phyloP scores from a whole-genome alignment of 1,140 invertebrate genomes.

The Sitobion miscanthi region DNA sequence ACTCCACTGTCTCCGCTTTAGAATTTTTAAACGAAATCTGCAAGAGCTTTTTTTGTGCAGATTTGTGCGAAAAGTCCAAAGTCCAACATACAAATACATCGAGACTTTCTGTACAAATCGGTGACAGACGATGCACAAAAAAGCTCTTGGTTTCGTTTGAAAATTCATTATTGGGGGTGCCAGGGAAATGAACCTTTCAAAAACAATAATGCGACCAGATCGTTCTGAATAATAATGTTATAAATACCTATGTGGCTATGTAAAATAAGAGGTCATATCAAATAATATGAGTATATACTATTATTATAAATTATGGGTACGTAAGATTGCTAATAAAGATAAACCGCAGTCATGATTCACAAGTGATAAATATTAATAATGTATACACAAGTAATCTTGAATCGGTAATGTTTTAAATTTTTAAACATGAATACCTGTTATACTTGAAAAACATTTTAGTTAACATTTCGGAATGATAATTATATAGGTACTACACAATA shows the following conservation, averaged over 20 bases:
- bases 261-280: neutral
- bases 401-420: neutral
- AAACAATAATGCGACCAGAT: neutral
- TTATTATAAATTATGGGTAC: neutral
- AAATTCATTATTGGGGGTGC: too few relatives aligned
- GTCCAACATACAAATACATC: too few relatives aligned
- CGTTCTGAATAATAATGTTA: neutral
- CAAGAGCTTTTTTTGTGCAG: too few relatives aligned
- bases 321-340: constrained; percentile 1
- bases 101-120: too few relatives aligned
- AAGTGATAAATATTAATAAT: constrained; percentile 10
- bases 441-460: neutral
- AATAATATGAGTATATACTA: neutral
- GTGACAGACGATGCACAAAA: too few relatives aligned
- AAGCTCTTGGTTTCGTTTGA: too few relatives aligned
- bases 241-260: too few relatives aligned
- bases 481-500: neutral
- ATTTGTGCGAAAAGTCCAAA: too few relatives aligned
- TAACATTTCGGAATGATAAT: neutral
- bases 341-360: constrained; percentile 1
- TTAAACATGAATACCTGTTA: neutral
- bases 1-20: too few relatives aligned
- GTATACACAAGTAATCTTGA: neutral
- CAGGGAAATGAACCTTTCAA: neutral
- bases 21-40: too few relatives aligned